A percentile compares a stretch with the other conserved stretches of the same genome.
Conservation (phyloP, 2,888 invertebrate genomes). For the Melanostoma scalare region DNA sequence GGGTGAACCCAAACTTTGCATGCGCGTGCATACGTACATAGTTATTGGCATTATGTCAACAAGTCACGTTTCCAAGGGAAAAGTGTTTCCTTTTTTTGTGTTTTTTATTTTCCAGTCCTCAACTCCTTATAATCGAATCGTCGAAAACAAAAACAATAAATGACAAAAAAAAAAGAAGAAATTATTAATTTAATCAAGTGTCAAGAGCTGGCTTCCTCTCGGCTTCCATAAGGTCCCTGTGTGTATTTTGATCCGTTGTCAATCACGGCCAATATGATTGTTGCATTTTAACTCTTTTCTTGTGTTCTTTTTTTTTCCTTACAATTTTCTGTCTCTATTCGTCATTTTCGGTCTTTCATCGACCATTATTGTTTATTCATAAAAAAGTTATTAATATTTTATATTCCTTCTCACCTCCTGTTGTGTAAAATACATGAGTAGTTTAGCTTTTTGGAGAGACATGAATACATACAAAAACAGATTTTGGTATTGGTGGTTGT, state of each 20-base stretch:
- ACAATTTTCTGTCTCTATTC: conserved; percentile 60
- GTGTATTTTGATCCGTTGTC: conserved; percentile 65
- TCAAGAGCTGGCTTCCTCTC: conserved; percentile 64
- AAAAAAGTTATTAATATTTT: conserved; percentile 62
- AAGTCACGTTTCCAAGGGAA: conserved; percentile 71
- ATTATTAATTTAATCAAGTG: conserved; percentile 69
- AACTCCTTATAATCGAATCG: conserved; percentile 36
- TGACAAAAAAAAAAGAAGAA: conserved; percentile 20
- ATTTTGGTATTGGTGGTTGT: background rate
- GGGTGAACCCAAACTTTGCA: conserved; percentile 54
- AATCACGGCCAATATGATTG: conserved; percentile 65
- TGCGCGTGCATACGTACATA: conserved; percentile 48
- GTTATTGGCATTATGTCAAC: conserved; percentile 57
- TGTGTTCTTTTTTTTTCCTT: background rate
- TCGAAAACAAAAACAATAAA: conserved; percentile 25
- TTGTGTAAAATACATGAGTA: conserved; percentile 7
- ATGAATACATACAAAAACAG: conserved; percentile 37
- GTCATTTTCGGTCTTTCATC: conserved; percentile 64
- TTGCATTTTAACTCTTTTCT: conserved; percentile 69
- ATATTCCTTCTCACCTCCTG: background rate
- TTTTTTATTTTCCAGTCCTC: conserved; percentile 18
- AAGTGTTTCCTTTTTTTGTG: conserved; percentile 72
- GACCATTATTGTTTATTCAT: conserved; percentile 66
- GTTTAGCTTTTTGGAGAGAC: conserved; percentile 41
- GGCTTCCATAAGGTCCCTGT: conserved; percentile 33